Evolutionary conservation across 1,140 invertebrate genomes (phyloP), one percentile per base, ranked within the genome.

Genomic region (Ceratina australensis): DNA sequence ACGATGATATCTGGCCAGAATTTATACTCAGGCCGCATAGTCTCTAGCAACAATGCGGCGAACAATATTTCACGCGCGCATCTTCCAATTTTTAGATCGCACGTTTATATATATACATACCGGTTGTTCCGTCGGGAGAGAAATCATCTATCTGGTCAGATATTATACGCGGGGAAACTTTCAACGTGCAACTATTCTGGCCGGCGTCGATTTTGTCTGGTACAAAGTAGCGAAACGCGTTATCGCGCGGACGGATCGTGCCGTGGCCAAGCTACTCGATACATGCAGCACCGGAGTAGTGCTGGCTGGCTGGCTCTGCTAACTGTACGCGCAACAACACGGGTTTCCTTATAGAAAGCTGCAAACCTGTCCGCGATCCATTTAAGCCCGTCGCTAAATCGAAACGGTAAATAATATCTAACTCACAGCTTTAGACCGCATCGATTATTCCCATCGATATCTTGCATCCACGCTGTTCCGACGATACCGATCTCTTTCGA

Each of bases 221-320:
- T 57, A 69, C 73, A 69, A 76, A 60, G 65, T 69, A 76, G 74
- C 74, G 42, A 76, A 69, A 69, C 49, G 69, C 33, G 33, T 57
- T 74, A 74, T 76, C 56, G 65, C n/a, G 24, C 26, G 4, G 72
- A 54, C 52, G 28, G 65, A 73, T 73, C 72, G 33, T 15, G 42
- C 47, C 20, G 54, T 24, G 54, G 33, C 24, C 42, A 54, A 33
- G 64, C 73, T 42, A 76, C 56, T 61, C 20, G 65, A 69, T 76
- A 76, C 65, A 5, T 42, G 33, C 28, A n/a, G n/a, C n/a, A n/a
- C n/a, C n/a, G n/a, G n/a, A n/a, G n/a, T n/a, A n/a, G n/a, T n/a
- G n/a, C n/a, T n/a, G n/a, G n/a, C n/a, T n/a, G n/a, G 4, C 20
- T 20, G 61, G 10, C 33, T 28, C 7, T n/a, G 52, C 52, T 54